Percentiles rank a stretch among this genome's conserved stretches.
These are phyloP conservation scores for Triops longicaudatus DNA, from an alignment of 1,140 invertebrate species.

Conservation along the genomic window DNA sequence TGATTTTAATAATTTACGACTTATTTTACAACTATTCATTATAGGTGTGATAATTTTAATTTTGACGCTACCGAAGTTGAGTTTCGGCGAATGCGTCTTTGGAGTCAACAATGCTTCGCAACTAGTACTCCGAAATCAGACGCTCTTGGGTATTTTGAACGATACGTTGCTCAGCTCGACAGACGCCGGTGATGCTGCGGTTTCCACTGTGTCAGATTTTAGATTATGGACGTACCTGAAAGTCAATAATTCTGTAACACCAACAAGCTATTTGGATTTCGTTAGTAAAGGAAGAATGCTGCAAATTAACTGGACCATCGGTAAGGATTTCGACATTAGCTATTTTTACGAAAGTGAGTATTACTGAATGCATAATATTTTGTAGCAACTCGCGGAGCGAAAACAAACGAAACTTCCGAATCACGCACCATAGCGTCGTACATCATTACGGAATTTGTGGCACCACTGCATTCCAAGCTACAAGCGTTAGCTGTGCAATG, in stretches of 20 bases:
- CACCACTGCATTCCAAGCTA: not conserved
- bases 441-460: not conserved
- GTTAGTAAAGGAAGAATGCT: not conserved
- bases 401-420: not conserved
- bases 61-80: too few relatives aligned
- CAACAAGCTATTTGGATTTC: not conserved
- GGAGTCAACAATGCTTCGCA: too few relatives aligned
- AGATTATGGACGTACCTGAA: not conserved
- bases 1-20: too few relatives aligned
- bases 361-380: not conserved
- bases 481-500: not conserved
- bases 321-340: not conserved
- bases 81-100: too few relatives aligned
- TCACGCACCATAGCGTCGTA: not conserved
- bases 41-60: too few relatives aligned
- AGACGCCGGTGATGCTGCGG: too few relatives aligned
- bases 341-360: not conserved
- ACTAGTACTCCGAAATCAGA: too few relatives aligned
- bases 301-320: not conserved
- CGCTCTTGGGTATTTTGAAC: too few relatives aligned
- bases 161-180: too few relatives aligned
- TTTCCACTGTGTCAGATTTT: not conserved
- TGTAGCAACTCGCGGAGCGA: not conserved
- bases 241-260: not conserved
- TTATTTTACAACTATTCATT: too few relatives aligned